Conservation (phyloP, 2,888 invertebrate species). For the Lymantria monacha region DNA sequence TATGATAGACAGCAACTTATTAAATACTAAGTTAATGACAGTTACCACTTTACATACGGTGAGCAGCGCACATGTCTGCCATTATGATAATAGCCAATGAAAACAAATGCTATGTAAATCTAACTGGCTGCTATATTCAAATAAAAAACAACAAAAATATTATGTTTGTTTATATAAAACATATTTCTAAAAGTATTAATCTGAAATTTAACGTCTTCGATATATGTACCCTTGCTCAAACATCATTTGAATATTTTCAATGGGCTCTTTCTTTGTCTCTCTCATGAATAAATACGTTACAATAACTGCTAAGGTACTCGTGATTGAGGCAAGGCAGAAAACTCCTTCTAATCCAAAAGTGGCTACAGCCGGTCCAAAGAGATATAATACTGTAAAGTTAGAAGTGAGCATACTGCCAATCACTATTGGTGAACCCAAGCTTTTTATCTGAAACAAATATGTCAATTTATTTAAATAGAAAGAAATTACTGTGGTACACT, state of each 20-base stretch:
- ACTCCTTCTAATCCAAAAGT: slow-evolving; percentile 51
- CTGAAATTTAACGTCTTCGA: slow-evolving; percentile 2
- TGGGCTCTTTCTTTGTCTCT: slow-evolving; percentile 55
- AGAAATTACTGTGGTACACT: no score
- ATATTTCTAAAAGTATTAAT: no score
- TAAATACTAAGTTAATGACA: no score
- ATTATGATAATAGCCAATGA: no score
- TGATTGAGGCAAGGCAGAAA: slow-evolving; percentile 49
- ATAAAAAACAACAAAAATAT: no score
- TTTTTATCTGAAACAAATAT: slow-evolving; percentile 37
- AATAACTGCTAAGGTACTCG: slow-evolving; percentile 37
- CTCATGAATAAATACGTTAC: slow-evolving; percentile 46
- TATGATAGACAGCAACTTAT: no score
- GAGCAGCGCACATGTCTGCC: no score
- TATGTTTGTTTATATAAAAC: no score
- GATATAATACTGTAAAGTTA: slow-evolving; percentile 37
- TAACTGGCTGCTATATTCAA: no score
- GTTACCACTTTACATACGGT: no score
- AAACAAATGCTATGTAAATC: no score
- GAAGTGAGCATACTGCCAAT: slow-evolving; percentile 25
- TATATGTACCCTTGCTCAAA: slow-evolving; percentile 41
- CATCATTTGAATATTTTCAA: slow-evolving; percentile 44
- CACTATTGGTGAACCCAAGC: slow-evolving; percentile 30
- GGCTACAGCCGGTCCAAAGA: slow-evolving; percentile 31
- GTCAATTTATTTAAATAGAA: no score